Percentiles rank a stretch among this genome's conserved stretches.
Evolutionary conservation across 2,888 invertebrate species (phyloP).

Genomic region (Tiliacea aurago): DNA sequence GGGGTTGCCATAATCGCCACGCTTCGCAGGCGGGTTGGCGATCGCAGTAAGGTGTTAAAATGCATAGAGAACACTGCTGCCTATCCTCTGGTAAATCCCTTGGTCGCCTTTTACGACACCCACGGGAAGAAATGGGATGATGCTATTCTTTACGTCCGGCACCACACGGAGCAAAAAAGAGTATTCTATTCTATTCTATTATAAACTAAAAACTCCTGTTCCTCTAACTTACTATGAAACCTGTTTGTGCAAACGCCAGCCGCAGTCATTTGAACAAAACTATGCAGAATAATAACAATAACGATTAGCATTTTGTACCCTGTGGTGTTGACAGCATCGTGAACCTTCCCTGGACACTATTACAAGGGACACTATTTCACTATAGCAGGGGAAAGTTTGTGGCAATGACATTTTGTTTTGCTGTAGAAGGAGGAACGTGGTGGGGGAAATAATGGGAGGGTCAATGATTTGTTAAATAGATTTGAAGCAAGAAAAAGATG

Average conservation of each 20-base stretch:
- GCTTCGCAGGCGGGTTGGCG: no score
- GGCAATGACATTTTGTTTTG: no score
- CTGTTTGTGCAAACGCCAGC: conserved; percentile 4
- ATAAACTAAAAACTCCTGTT: neutral
- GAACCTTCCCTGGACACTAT: conserved; percentile 20
- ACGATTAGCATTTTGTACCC: conserved; percentile 45
- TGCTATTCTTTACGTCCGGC: no score
- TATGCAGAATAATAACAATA: conserved; percentile 41
- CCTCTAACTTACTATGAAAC: neutral
- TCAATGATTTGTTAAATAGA: conserved; percentile 7
- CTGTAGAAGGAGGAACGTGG: neutral
- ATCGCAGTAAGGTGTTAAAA: no score
- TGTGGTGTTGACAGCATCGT: conserved; percentile 37
- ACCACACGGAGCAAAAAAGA: no score
- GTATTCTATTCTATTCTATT: no score
- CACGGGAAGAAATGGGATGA: no score
- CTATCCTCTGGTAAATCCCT: no score
- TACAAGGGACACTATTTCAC: no score
- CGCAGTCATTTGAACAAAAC: conserved; percentile 42
- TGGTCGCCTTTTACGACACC: no score
- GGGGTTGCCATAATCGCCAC: no score
- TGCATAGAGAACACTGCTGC: no score
- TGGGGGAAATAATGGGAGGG: conserved; percentile 1
- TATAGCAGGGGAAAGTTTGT: neutral
- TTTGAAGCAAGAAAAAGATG: conserved; percentile 1